Conservation (phyloP, 92 coral and sea anemone genomes). For the Bergia puertoricense region DNA sequence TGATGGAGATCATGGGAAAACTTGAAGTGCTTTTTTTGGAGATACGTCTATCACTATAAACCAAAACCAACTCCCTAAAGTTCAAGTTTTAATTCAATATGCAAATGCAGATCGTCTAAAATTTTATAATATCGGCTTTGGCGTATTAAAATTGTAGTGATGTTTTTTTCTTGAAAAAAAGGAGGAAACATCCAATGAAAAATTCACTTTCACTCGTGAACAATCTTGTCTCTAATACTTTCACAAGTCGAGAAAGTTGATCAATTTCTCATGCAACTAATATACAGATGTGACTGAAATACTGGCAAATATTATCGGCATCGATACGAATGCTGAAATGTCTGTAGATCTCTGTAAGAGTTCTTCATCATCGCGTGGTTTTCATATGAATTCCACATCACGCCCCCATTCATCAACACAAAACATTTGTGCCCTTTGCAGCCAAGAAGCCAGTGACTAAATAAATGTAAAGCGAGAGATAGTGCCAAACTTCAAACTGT, state of each 20-base stretch:
- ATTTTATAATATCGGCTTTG: background rate
- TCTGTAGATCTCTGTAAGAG: background rate
- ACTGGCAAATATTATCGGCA: background rate
- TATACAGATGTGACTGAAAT: background rate
- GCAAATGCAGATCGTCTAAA: background rate
- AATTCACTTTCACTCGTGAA: background rate
- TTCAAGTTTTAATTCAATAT: slow-evolving; percentile 27
- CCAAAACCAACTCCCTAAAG: background rate
- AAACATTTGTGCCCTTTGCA: background rate
- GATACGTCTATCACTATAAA: background rate
- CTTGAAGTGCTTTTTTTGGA: background rate
- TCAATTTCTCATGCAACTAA: background rate
- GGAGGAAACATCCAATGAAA: background rate
- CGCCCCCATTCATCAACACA: slow-evolving; percentile 18
- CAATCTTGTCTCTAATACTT: background rate
- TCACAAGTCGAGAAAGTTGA: background rate
- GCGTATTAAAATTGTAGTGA: background rate
- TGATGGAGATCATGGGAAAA: slow-evolving; percentile 11
- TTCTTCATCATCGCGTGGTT: slow-evolving; percentile 18
- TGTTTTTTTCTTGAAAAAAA: background rate
- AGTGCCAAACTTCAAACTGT: background rate
- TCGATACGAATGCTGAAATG: background rate
- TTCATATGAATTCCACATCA: slow-evolving; percentile 19
- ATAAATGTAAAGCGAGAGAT: background rate
- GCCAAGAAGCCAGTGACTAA: background rate